Evolutionary conservation across 2,113 vertebrate genomes (phyloP).

Genomic region (Nycticryphes semicollaris): DNA sequence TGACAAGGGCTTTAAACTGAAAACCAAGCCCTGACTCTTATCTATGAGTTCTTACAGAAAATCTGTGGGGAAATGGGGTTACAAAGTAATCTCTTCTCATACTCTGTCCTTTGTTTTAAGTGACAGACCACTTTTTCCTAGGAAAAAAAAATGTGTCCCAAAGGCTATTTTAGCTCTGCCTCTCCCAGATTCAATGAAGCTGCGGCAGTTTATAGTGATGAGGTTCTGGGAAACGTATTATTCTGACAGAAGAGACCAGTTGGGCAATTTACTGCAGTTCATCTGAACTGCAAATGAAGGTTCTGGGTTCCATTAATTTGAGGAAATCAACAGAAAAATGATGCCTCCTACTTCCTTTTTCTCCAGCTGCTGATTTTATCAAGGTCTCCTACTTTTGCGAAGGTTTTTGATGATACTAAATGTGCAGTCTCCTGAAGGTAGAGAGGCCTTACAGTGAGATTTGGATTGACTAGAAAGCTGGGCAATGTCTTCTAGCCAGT

Average conservation of each 20-base stretch:
- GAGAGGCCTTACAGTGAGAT: not conserved
- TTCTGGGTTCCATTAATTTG: not conserved
- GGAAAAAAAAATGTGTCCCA: not conserved
- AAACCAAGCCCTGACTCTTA: not conserved
- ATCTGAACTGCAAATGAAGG: slow-evolving; percentile 23
- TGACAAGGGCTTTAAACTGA: not conserved
- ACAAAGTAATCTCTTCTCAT: not conserved
- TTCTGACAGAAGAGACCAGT: slow-evolving; percentile 28
- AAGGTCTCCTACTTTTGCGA: not conserved
- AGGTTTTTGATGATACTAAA: not conserved
- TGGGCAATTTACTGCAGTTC: slow-evolving; percentile 31
- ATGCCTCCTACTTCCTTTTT: not conserved
- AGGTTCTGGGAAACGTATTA: slow-evolving; percentile 29
- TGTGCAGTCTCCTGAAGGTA: not conserved
- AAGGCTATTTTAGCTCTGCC: not conserved
- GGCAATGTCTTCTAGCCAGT: not conserved
- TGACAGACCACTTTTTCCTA: not conserved
- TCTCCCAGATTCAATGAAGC: not conserved
- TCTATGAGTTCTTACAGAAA: not conserved
- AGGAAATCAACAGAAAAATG: not conserved
- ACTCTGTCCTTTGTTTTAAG: slow-evolving; percentile 16
- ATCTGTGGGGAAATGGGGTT: not conserved
- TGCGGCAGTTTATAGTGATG: not conserved
- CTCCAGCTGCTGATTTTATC: not conserved
- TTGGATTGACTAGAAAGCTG: not conserved